Conservation (phyloP, 2,113 vertebrate species). For the Cygnus atratus region DNA sequence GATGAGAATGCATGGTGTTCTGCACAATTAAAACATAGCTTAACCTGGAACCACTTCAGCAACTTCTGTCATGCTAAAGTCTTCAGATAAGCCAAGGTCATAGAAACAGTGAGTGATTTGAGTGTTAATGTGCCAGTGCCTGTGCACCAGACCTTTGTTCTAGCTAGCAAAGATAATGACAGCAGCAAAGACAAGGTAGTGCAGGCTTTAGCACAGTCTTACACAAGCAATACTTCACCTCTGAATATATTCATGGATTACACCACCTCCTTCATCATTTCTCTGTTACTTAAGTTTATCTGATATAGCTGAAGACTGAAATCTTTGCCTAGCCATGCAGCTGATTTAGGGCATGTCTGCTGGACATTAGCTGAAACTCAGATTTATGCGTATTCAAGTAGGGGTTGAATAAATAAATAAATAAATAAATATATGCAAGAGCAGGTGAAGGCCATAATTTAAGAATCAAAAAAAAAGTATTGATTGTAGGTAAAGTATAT, state of each 20-base stretch:
- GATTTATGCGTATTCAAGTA: background rate
- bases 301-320: background rate
- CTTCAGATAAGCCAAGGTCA: background rate
- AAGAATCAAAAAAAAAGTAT: background rate
- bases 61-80: background rate
- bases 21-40: background rate
- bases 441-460: background rate
- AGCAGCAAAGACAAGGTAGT: background rate
- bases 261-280: background rate
- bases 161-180: background rate
- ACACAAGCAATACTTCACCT: background rate
- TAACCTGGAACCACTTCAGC: background rate
- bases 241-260: background rate
- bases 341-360: background rate
- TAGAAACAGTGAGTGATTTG: background rate
- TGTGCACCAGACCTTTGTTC: background rate
- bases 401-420: background rate
- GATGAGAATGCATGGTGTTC: background rate
- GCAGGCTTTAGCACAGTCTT: background rate
- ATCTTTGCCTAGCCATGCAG: background rate
- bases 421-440: background rate
- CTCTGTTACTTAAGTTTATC: background rate
- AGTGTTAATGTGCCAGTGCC: background rate
- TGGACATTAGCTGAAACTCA: background rate
- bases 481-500: background rate